Base-by-base conservation (phyloP, 2,113 vertebrate genomes). In the Oceanites oceanicus region DNA sequence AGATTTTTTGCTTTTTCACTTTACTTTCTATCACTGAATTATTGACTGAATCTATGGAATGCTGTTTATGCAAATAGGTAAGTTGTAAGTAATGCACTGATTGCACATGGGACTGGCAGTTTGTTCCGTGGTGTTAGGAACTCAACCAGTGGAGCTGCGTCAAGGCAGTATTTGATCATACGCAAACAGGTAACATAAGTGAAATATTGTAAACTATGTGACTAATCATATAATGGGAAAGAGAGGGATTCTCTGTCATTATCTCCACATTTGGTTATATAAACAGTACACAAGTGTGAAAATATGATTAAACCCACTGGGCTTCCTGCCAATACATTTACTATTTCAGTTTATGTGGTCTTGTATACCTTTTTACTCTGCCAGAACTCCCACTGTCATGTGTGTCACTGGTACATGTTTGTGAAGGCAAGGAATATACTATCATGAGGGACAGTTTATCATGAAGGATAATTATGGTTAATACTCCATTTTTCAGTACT, bases 221-320 rank as follows among this genome's bases (percentile, higher is more conserved):
- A 88, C 76, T 56, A 85, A 56, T 67, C 34, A 40, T 36, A 42
- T 27, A 56, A 78, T 10, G 25, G 47, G 40, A 50, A 53, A 74
- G 36, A 89, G 65, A 72, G 25, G 30, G 8, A 7, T 42, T 90
- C 62, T 82, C 8, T 73, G 40, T 32, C 53, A 50, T 94, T 86
- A 88, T 88, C 66, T 90, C 71, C 50, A 45, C 36, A 42, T 88
- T 93, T 73, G 42, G 32, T 61, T 79, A 9, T 40, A 49, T 16
- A 92, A 92, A 76, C 29, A 30, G 25, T 27, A 8, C 15, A 55
- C 26, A 63, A 62, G 52, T 36, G 44, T 4, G 2, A 78, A 95
- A 75, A 73, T 81, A 76, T 56, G 56, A 72, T 96, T 61, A 92
- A 97, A 83, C 50, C 42, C 50, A 22, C 50, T 34, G 63, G 78